Percentiles rank a stretch among this genome's conserved stretches.
phyloP scores from a whole-genome alignment of 2,113 vertebrate species.

The Ptychochromis oligacanthus region DNA sequence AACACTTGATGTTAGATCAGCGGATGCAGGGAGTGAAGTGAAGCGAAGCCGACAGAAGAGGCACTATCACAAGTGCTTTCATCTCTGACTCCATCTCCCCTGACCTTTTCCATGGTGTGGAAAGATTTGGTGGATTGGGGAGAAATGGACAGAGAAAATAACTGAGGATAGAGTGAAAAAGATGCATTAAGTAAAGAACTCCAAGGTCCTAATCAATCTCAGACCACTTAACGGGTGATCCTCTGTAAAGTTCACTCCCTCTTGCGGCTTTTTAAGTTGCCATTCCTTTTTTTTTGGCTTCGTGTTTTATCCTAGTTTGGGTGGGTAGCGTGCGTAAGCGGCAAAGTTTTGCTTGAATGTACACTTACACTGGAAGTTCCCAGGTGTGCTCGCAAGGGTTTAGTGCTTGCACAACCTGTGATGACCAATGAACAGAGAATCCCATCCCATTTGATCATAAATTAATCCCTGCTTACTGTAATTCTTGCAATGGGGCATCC shows the following conservation, averaged over 20 bases:
- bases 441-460: slow-evolving; percentile 4
- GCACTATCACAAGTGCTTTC: slow-evolving; percentile 47
- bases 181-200: not conserved
- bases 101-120: slow-evolving; percentile 20
- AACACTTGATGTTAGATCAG: slow-evolving; percentile 40
- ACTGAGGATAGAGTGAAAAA: not conserved
- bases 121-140: slow-evolving; percentile 16
- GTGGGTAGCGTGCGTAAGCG: not conserved
- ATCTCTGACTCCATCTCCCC: slow-evolving; percentile 38
- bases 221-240: not conserved
- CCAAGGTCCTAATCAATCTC: slow-evolving; percentile 11
- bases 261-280: slow-evolving; percentile 5
- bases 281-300: slow-evolving; percentile 24
- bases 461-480: slow-evolving; percentile 24
- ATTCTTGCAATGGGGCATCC: slow-evolving; percentile 37
- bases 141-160: slow-evolving; percentile 32
- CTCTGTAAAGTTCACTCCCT: not conserved
- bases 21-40: slow-evolving; percentile 22
- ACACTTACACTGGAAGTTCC: not conserved
- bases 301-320: not conserved
- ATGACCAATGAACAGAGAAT: slow-evolving; percentile 1
- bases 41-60: slow-evolving; percentile 40
- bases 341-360: not conserved
- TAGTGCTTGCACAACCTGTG: not conserved
- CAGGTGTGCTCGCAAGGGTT: slow-evolving; percentile 32